These are phyloP conservation scores for Myzus persicae DNA, from an alignment of 1,140 invertebrate genomes.

Conservation along the genomic window DNA sequence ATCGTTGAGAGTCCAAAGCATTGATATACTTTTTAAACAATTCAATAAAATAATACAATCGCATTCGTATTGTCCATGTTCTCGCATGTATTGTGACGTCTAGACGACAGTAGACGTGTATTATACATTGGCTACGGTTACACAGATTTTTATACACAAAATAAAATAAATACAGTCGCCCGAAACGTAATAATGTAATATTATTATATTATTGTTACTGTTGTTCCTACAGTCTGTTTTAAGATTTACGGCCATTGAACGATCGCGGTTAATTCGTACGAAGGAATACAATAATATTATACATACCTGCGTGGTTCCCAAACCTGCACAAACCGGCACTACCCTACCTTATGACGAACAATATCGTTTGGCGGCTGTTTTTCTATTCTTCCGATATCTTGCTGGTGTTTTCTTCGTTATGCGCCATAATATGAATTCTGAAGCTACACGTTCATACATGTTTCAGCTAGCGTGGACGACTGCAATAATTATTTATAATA, in stretches of 20 bases:
- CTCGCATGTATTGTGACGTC: neutral
- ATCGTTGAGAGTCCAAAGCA: neutral
- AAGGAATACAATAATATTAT: neutral
- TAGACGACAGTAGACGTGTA: neutral
- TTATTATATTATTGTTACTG: neutral
- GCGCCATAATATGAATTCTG: neutral
- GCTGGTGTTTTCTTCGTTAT: neutral
- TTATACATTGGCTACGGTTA: neutral
- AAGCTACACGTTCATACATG: neutral
- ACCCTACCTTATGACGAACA: no score
- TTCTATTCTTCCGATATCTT: neutral
- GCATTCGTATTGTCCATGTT: neutral
- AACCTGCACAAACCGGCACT: no score
- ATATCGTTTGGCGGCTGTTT: neutral
- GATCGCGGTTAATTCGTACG: neutral
- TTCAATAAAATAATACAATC: neutral
- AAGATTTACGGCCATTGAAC: neutral
- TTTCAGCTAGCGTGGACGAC: neutral
- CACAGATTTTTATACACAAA: neutral
- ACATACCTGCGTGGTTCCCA: neutral
- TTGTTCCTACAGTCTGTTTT: neutral
- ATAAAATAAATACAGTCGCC: neutral
- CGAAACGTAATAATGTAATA: neutral
- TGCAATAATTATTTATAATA: neutral
- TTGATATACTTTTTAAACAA: neutral